Evolutionary conservation across 2,797 vertebrate species (phyloP).

Genomic region (Thalassophryne amazonica): DNA sequence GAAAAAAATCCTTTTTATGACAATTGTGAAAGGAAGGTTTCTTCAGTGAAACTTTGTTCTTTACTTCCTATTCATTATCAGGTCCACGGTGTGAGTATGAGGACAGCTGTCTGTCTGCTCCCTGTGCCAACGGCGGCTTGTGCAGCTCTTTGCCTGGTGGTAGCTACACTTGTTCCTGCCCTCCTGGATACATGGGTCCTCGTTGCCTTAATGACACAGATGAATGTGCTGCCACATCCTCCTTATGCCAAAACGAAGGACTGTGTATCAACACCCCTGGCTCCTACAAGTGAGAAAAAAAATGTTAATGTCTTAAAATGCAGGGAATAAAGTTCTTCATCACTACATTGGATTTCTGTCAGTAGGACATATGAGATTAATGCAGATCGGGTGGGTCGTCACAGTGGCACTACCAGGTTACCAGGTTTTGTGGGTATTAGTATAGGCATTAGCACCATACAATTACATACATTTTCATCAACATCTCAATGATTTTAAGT

Average conservation of each 20-base stretch:
- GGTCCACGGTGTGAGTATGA: conserved; percentile 84
- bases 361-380: too few relatives aligned
- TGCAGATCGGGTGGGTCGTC: too few relatives aligned
- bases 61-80: conserved; percentile 36
- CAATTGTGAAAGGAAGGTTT: not conserved
- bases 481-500: too few relatives aligned
- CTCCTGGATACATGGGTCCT: conserved; percentile 80
- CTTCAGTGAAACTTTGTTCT: not conserved
- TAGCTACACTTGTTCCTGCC: conserved; percentile 84
- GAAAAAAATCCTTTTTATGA: too few relatives aligned
- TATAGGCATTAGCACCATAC: too few relatives aligned
- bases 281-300: conserved; percentile 80
- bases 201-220: conserved; percentile 88
- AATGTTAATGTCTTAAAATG: too few relatives aligned
- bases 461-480: too few relatives aligned
- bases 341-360: not conserved
- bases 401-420: too few relatives aligned
- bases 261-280: conserved; percentile 82
- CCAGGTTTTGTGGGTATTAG: too few relatives aligned
- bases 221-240: conserved; percentile 77
- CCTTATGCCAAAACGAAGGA: conserved; percentile 82
- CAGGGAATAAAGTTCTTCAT: not conserved
- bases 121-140: conserved; percentile 85
- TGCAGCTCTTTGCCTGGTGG: conserved; percentile 78
- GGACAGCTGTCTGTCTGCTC: conserved; percentile 87